Base-by-base conservation (phyloP, 2,113 vertebrate species). In the Embiotoca jacksoni region DNA sequence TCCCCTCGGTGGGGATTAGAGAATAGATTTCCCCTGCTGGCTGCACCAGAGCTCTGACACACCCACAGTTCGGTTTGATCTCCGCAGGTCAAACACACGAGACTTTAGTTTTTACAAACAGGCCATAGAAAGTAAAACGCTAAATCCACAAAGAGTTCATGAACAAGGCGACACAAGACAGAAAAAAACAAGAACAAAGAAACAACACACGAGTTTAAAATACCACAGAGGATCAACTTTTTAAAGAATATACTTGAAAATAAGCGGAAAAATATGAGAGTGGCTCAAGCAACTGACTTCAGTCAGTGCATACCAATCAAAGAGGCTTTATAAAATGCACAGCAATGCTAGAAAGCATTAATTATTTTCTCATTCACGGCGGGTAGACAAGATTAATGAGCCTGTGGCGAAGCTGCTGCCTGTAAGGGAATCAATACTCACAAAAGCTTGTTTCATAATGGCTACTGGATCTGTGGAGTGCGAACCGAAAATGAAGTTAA, bases 371-470 rank as follows among this genome's bases (percentile, higher is more conserved):
- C 63, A 62, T 55, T 78, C 39, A 39, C 37, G 59, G 73, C 72
- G 85, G 58, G 60, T 70, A 44, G 68, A 87, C 14, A 35, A 65
- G 75, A 83, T 86, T 55, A 82, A 87, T 60, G 63, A 86, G 52
- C 66, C 54, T 65, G 50, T 59, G 14, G 50, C 16, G 36, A 57
- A 77, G 63, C 74, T 41, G 77, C 65, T 64, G 82, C 56, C 75
- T 55, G 65, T 57, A 65, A 72, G 56, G 47, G 64, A 86, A 90
- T 90, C 73, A 78, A 90, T 93, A 95, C 94, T 95, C 89, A 95
- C 93, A 92, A 94, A 94, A 71, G 91, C 90, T 58, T 92, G 90
- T 86, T 94, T 94, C 86, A 93, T 86, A 62, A 83, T 70, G 78
- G 87, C 85, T 86, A 90, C 79, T 67, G 73, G 83, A 82, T 84